Evolutionary conservation across 2,797 vertebrate species (phyloP).

Genomic region (Delichon dasypus): DNA sequence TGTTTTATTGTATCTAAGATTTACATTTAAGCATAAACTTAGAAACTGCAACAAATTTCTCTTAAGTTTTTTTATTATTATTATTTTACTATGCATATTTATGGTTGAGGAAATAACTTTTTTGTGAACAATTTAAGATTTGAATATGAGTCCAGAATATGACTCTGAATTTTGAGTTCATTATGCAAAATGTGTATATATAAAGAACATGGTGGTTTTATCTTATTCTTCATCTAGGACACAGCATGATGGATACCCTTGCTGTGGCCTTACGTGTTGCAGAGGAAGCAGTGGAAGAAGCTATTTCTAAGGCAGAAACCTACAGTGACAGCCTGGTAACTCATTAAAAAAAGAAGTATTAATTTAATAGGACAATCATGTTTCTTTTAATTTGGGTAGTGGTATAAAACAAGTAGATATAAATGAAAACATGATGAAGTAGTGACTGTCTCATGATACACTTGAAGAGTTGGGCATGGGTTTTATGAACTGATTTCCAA

Average conservation of each 20-base stretch:
- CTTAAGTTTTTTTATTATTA: neutral
- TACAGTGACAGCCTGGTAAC: conserved; percentile 93
- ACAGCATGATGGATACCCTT: conserved; percentile 96
- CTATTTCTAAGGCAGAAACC: conserved; percentile 92
- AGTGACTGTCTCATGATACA: neutral
- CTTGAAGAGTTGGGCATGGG: neutral
- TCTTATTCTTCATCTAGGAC: conserved; percentile 78
- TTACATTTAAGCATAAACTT: neutral
- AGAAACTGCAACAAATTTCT: neutral
- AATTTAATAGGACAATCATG: neutral
- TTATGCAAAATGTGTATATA: neutral
- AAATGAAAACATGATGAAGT: neutral
- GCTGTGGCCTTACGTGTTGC: conserved; percentile 94
- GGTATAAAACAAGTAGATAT: neutral
- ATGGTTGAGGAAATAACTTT: neutral
- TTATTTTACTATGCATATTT: neutral
- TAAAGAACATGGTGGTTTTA: neutral
- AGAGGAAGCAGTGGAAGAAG: conserved; percentile 97
- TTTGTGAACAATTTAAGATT: neutral
- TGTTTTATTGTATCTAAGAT: neutral
- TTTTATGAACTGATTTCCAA: neutral
- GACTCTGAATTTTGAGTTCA: neutral
- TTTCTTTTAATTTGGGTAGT: neutral
- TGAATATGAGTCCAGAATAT: neutral
- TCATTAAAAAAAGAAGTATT: neutral